Percentiles rank a stretch among this genome's conserved stretches.
Conservation (phyloP, 2,888 invertebrate genomes). For the Colletes collaris region DNA sequence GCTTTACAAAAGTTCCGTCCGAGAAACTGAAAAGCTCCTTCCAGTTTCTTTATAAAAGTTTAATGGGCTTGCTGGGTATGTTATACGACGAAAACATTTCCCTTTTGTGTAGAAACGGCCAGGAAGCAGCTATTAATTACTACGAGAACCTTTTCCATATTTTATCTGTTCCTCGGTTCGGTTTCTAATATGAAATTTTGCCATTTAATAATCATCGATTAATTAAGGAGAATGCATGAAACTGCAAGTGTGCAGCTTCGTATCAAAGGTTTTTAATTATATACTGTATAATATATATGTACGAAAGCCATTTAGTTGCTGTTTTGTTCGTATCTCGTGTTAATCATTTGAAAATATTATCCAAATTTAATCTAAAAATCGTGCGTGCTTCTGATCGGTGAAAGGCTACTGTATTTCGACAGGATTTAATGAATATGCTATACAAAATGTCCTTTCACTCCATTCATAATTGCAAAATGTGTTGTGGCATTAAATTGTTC, state of each 20-base stretch:
- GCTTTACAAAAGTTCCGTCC: neutral
- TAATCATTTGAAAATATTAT: conserved; percentile 11
- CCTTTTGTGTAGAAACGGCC: neutral
- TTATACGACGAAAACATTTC: neutral
- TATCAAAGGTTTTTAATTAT: no score
- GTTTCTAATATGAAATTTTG: no score
- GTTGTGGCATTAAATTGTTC: neutral
- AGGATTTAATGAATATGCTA: conserved; percentile 16
- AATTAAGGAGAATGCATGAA: no score
- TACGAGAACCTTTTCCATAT: no score
- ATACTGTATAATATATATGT: neutral
- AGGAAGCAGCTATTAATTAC: neutral
- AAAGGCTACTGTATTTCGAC: conserved; percentile 12
- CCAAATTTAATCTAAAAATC: conserved; percentile 7
- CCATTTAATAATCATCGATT: no score
- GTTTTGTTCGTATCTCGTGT: neutral
- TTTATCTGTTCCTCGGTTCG: no score
- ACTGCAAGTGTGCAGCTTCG: no score
- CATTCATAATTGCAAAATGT: neutral
- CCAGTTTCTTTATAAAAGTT: neutral
- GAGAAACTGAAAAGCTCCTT: neutral
- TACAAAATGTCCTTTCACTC: conserved; percentile 14
- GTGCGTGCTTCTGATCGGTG: conserved; percentile 3
- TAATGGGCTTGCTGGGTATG: neutral
- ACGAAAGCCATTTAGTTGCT: neutral